Conservation (phyloP, 1,140 invertebrate species). For the Zaprionus camerounensis region DNA sequence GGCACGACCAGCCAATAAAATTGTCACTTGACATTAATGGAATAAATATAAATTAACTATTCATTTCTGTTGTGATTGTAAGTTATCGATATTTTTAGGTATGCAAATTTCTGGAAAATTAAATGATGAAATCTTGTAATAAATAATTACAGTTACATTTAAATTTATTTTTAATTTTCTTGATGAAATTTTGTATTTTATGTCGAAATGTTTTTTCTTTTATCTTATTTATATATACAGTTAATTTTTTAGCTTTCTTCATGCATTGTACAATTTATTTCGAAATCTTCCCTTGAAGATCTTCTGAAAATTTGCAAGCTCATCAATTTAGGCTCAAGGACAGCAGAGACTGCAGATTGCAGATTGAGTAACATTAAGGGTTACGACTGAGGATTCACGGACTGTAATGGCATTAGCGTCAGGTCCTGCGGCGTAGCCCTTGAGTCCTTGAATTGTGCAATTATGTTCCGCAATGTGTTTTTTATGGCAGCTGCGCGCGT, state of each 20-base stretch:
- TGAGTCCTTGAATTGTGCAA: conserved; percentile 67
- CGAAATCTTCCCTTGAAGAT: neutral
- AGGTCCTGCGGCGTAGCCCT: conserved; percentile 53
- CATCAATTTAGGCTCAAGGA: conserved; percentile 42
- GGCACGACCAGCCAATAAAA: neutral
- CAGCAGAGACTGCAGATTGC: conserved; percentile 16
- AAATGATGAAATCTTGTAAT: neutral
- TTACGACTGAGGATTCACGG: conserved; percentile 53
- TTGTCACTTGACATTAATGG: conserved; percentile 27
- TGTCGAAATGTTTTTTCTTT: too few species aligned
- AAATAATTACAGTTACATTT: neutral
- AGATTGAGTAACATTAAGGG: conserved; percentile 51
- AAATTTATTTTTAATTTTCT: neutral
- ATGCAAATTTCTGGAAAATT: neutral
- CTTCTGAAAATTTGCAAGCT: neutral
- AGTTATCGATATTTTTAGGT: neutral
- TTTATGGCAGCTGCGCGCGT: conserved; percentile 56
- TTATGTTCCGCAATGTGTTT: conserved; percentile 55
- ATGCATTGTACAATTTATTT: too few species aligned
- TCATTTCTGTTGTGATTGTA: conserved; percentile 21
- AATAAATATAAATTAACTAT: conserved; percentile 22
- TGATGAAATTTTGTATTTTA: neutral
- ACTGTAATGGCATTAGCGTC: conserved; percentile 33
- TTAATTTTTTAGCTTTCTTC: too few species aligned
- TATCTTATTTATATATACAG: too few species aligned